Conservation (phyloP, 2,113 vertebrate genomes). For the Steatornis caripensis region DNA sequence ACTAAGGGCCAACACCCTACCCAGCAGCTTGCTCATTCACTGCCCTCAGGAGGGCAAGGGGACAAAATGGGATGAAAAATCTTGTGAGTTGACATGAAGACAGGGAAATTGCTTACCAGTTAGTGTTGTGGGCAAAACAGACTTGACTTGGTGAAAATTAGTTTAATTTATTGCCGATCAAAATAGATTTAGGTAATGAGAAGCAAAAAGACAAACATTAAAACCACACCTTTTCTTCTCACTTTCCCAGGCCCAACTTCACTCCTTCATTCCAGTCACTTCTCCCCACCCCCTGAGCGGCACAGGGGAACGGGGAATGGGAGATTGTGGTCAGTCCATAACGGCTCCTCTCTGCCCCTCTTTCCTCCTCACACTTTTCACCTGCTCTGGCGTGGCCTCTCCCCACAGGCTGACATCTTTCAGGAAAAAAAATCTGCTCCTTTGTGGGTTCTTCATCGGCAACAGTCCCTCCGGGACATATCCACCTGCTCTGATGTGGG, state of each 20-base stretch:
- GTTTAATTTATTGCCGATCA: background rate
- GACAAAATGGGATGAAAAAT: background rate
- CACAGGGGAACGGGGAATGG: background rate
- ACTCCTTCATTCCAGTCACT: background rate
- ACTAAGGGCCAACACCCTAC: background rate
- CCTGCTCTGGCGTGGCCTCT: background rate
- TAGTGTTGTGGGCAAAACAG: background rate
- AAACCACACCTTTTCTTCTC: background rate
- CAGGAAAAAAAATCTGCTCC: background rate
- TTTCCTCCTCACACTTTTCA: background rate
- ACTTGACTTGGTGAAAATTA: background rate
- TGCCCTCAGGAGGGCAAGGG: background rate
- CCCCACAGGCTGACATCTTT: background rate
- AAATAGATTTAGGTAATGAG: background rate
- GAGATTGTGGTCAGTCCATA: background rate
- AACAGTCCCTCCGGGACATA: background rate
- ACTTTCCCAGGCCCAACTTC: background rate
- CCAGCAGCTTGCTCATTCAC: rapidly evolving
- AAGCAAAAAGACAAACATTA: background rate
- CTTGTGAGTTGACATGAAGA: background rate
- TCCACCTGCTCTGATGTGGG: background rate
- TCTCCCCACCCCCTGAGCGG: rapidly evolving
- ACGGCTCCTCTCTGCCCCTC: background rate
- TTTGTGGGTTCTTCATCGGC: rapidly evolving
- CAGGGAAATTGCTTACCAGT: background rate